Percentiles rank a stretch among this genome's conserved stretches.
These are phyloP conservation scores for Dicycla oo DNA, from an alignment of 2,888 invertebrate genomes.

Conservation along the genomic window DNA sequence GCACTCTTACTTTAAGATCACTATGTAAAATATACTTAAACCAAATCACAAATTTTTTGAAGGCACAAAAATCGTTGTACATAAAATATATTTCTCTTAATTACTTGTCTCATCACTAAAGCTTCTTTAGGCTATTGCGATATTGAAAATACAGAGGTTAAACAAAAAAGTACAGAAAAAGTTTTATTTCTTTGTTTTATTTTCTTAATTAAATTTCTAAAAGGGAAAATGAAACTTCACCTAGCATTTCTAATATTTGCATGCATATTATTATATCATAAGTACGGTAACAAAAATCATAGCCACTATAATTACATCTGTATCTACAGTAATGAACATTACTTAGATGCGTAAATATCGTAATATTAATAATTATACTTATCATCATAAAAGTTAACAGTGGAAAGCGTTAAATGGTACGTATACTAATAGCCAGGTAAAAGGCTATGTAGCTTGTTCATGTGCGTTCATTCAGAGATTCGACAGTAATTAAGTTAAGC, in stretches of 20 bases:
- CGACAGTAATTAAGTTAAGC: background rate
- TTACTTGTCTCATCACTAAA: too few species aligned
- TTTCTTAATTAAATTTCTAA: background rate
- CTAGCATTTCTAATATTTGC: background rate
- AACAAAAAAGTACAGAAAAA: background rate
- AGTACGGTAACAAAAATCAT: constrained; percentile 4
- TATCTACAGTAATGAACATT: background rate
- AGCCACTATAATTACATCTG: too few species aligned
- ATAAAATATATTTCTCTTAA: too few species aligned
- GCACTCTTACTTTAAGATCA: too few species aligned
- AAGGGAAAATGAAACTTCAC: too few species aligned
- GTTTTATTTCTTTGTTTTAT: background rate
- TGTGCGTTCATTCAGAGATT: background rate
- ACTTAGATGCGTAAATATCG: constrained; percentile 6
- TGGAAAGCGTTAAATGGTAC: constrained; percentile 1
- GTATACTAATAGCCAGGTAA: background rate
- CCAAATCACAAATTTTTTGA: too few species aligned
- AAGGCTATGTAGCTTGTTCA: background rate
- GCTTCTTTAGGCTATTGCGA: background rate
- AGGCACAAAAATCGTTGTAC: too few species aligned
- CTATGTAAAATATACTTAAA: too few species aligned
- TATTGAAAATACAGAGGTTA: background rate
- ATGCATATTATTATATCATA: background rate
- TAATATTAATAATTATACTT: background rate
- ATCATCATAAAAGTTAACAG: constrained; percentile 10